Evolutionary conservation across 2,797 vertebrate species (phyloP).

Genomic region (Phrynocephalus vlangalii): DNA sequence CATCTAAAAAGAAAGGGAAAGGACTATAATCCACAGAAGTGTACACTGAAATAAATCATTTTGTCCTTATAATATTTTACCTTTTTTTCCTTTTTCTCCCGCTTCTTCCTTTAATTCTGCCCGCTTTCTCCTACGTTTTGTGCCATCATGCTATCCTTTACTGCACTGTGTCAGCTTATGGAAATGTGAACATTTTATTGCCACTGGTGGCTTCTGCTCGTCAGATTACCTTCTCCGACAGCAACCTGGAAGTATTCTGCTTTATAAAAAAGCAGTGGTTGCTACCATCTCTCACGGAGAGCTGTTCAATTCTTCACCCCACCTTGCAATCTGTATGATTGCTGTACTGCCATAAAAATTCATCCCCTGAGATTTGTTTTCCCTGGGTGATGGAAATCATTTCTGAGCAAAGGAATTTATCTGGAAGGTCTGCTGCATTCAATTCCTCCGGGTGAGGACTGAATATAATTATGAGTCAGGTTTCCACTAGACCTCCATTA

Average conservation of each 20-base stretch:
- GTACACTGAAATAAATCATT: too few relatives aligned
- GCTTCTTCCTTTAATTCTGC: not conserved
- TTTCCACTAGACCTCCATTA: not conserved
- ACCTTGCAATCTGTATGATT: not conserved
- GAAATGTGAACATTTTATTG: not conserved
- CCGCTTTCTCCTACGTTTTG: not conserved
- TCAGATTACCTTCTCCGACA: not conserved
- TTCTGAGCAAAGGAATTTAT: slow-evolving; percentile 9
- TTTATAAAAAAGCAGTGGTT: not conserved
- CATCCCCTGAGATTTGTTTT: not conserved
- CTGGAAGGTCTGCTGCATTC: not conserved
- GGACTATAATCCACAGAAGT: too few relatives aligned
- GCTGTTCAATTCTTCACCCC: not conserved
- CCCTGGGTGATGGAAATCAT: slow-evolving; percentile 1
- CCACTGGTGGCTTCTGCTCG: not conserved
- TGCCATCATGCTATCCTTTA: not conserved
- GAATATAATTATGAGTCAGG: not conserved
- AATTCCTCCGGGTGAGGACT: not conserved
- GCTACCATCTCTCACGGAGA: not conserved
- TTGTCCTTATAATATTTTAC: not conserved
- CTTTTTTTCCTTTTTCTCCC: not conserved
- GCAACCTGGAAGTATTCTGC: not conserved
- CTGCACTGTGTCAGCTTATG: not conserved
- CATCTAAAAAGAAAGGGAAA: too few relatives aligned
- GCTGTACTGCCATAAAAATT: not conserved